Base-by-base conservation (phyloP, 2,113 vertebrate genomes). In the Lampris megalopsis region DNA sequence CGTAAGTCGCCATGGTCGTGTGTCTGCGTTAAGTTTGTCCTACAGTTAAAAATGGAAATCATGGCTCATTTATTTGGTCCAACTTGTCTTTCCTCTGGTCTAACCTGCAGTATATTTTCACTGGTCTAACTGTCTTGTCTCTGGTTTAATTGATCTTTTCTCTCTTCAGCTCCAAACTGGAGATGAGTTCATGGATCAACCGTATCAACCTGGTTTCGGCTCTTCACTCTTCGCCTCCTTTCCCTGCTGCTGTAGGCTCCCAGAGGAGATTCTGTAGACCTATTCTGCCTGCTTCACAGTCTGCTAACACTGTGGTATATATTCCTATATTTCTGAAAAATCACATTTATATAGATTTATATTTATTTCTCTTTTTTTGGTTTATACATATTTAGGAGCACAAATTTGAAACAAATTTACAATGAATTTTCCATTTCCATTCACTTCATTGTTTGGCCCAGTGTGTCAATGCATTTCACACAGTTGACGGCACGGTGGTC, bases 161-260 rank as follows among this genome's bases (percentile, higher is more conserved):
- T 63, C 5, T 50, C 38, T 13, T 1, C 77, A 98, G 97, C 71
- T 96, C 94, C 5, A 83, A 88, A 4, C 92, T 91, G 10, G 96
- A 98, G 89, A 98, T 98, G 97, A 86, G 82, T 47, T 97, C 96
- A 0, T 98, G 97, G 97, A 96, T 98, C 40, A 88, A 88, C 2
- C 95, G 96, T 35, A 94, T 98, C 78, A 98, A 98, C 82, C 86
- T 98, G 73, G 95, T 95, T 0, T 94, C 96, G 0, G 96, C 96
- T 7, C 94, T 95, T n/a, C 95, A 96, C 84, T 98, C 97, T 0
- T 95, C 97, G 0, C 96, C 96, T 0, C 96, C 97, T 0, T 98
- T 98, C 67, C 96, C 97, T 0, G 96, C 96, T 0, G 97, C 97
- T 0, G 95, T 98, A 0, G 96, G 97, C 48, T 98, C 97, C 43